These are phyloP conservation scores for Nomada ruficornis DNA, from an alignment of 2,888 invertebrate genomes.

Conservation along the genomic window DNA sequence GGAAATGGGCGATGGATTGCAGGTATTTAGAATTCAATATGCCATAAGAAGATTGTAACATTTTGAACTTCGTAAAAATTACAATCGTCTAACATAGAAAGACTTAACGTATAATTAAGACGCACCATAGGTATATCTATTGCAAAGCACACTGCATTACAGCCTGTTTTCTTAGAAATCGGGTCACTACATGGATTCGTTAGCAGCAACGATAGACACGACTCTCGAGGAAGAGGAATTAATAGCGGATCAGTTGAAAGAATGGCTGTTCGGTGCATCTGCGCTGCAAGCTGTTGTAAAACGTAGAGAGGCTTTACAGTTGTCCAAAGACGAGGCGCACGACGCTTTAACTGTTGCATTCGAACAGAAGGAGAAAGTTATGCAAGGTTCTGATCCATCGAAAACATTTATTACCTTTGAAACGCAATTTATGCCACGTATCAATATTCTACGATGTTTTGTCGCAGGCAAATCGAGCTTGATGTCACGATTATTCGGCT, in stretches of 20 bases:
- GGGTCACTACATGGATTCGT: slow-evolving; percentile 89
- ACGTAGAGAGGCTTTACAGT: slow-evolving; percentile 90
- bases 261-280: slow-evolving; percentile 91
- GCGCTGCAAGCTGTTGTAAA: slow-evolving; percentile 90
- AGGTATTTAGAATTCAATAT: slow-evolving; percentile 80
- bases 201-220: slow-evolving; percentile 90
- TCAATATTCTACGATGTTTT: neutral
- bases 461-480: slow-evolving; percentile 87
- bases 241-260: slow-evolving; percentile 92
- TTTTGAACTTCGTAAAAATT: neutral
- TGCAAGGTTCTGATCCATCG: slow-evolving; percentile 80
- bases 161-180: slow-evolving; percentile 84
- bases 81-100: neutral
- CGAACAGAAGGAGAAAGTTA: slow-evolving; percentile 85
- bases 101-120: slow-evolving; percentile 9
- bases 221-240: slow-evolving; percentile 93
- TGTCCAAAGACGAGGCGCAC: slow-evolving; percentile 89
- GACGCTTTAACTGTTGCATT: slow-evolving; percentile 86
- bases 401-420: slow-evolving; percentile 1
- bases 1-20: slow-evolving; percentile 92
- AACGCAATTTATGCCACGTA: neutral
- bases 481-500: slow-evolving; percentile 91
- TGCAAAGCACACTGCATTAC: slow-evolving; percentile 69
- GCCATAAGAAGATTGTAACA: neutral
- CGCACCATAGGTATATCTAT: slow-evolving; percentile 47